Evolutionary conservation across 1,140 invertebrate genomes (phyloP).

Genomic region (Atta cephalotes): DNA sequence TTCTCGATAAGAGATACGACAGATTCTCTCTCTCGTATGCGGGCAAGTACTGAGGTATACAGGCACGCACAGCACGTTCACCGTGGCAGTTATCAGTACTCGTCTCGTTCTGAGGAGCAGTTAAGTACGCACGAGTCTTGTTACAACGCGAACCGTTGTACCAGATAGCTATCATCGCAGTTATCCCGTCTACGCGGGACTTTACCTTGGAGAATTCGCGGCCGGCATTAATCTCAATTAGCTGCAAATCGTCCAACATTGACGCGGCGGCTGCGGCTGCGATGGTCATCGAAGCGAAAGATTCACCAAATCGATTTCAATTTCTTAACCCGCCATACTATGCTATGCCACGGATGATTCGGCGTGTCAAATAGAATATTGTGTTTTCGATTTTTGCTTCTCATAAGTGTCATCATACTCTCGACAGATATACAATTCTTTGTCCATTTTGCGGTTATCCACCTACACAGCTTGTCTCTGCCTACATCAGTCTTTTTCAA

Average conservation of each 20-base stretch:
- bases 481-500: neutral
- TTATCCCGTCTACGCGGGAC: constrained; percentile 74
- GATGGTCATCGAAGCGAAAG: constrained; percentile 20
- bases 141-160: constrained; percentile 69
- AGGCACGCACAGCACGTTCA: constrained; percentile 53
- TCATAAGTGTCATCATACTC: constrained; percentile 1
- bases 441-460: constrained; percentile 39
- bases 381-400: constrained; percentile 63
- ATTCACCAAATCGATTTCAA: constrained; percentile 68
- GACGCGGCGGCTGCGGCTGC: constrained; percentile 21
- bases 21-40: constrained; percentile 57
- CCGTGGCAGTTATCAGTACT: constrained; percentile 63
- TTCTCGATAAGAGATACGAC: constrained; percentile 39
- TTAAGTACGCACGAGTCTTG: constrained; percentile 50
- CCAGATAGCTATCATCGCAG: constrained; percentile 71
- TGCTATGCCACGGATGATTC: neutral
- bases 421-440: constrained; percentile 27
- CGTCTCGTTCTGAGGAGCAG: constrained; percentile 57
- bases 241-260: constrained; percentile 55
- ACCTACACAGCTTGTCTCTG: neutral
- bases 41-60: constrained; percentile 22
- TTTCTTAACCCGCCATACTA: constrained; percentile 57
- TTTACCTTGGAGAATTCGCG: constrained; percentile 63
- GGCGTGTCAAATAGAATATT: constrained; percentile 70
- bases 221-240: constrained; percentile 77